Percentiles rank a stretch among this genome's conserved stretches.
These are phyloP conservation scores for Galbula dea DNA, from an alignment of 2,113 vertebrate genomes.

Conservation along the genomic window DNA sequence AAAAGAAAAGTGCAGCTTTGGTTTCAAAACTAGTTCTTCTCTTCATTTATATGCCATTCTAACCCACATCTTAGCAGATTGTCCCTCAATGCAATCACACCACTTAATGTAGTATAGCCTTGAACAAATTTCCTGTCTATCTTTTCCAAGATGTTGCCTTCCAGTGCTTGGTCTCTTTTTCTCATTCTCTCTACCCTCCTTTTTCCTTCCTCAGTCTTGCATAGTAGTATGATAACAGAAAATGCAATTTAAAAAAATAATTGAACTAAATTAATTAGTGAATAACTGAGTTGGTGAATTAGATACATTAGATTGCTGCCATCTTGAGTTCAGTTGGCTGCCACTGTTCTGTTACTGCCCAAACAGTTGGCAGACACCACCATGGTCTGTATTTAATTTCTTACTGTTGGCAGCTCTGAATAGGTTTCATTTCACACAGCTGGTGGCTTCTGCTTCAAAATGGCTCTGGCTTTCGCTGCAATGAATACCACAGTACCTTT, in stretches of 20 bases:
- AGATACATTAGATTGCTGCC: background rate
- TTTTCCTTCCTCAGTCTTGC: background rate
- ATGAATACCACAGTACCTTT: background rate
- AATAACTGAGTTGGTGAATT: background rate
- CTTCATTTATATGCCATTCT: background rate
- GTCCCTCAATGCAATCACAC: rapidly evolving
- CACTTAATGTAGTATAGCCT: background rate
- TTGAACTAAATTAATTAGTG: constrained; percentile 3
- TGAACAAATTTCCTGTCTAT: background rate
- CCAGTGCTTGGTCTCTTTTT: background rate
- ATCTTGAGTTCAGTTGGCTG: constrained; percentile 16
- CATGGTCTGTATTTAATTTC: constrained; percentile 33
- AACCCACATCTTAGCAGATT: background rate
- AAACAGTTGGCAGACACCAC: background rate
- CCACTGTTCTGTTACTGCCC: background rate
- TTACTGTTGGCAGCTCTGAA: constrained; percentile 29
- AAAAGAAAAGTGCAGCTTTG: background rate
- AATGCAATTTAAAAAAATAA: background rate
- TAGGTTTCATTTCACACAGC: constrained; percentile 27
- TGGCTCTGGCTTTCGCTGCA: background rate
- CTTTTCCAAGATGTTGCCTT: background rate
- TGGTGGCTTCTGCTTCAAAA: background rate
- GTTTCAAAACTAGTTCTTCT: background rate
- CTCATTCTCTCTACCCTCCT: background rate
- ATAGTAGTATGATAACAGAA: background rate